A percentile compares a stretch with the other conserved stretches of the same genome.
phyloP scores from a whole-genome alignment of 2,888 invertebrate genomes.

The Agrochola litura region DNA sequence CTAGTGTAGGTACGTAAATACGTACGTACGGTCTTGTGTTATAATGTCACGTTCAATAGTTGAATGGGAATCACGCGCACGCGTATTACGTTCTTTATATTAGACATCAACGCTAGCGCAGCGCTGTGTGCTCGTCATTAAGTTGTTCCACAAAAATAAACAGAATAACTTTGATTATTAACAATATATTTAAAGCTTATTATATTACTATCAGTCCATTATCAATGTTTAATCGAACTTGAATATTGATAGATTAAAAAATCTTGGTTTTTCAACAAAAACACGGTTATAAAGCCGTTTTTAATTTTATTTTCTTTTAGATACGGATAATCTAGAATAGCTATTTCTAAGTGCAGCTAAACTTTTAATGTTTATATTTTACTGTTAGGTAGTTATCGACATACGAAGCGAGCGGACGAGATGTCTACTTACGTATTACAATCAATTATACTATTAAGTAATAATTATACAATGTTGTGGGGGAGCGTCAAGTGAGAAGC shows the following conservation, averaged over 20 bases:
- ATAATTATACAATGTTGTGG: constrained; percentile 83
- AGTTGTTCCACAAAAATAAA: constrained; percentile 17
- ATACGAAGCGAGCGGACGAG: constrained; percentile 60
- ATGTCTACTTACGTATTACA: constrained; percentile 67
- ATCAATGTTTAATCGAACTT: neutral
- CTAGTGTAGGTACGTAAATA: constrained; percentile 20
- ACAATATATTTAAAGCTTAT: constrained; percentile 24
- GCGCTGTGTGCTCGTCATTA: constrained; percentile 29
- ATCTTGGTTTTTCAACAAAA: neutral
- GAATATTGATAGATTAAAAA: neutral
- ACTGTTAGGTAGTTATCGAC: constrained; percentile 59
- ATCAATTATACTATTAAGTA: constrained; percentile 83
- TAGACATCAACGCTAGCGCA: constrained; percentile 71
- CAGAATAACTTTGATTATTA: constrained; percentile 28
- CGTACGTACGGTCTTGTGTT: constrained; percentile 32
- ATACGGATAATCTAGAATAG: constrained; percentile 42
- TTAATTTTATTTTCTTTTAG: constrained; percentile 36
- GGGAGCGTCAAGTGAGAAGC: constrained; percentile 70
- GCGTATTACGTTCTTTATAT: constrained; percentile 61
- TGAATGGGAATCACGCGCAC: constrained; percentile 62
- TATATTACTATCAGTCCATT: constrained; percentile 1
- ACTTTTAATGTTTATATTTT: constrained; percentile 56
- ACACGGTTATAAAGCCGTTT: constrained; percentile 16
- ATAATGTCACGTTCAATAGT: constrained; percentile 54
- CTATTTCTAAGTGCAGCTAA: constrained; percentile 47